phyloP scores from a whole-genome alignment of 2,113 vertebrate species.

The Thomomys bottae region DNA sequence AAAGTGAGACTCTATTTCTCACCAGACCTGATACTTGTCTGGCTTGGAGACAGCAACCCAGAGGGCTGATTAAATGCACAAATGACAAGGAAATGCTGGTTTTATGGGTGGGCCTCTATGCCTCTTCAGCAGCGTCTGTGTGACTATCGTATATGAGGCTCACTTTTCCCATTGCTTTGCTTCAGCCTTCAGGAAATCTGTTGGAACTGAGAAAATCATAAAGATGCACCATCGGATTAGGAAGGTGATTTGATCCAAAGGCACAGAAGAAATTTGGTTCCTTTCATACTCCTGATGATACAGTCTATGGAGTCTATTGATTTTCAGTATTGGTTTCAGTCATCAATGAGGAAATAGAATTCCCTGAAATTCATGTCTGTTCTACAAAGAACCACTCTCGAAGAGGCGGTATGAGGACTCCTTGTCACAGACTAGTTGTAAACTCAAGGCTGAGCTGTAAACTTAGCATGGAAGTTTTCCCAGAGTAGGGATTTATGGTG shows the following conservation, averaged over 20 bases:
- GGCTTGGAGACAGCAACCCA: not conserved
- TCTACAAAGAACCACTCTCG: not conserved
- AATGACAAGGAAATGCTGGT: not conserved
- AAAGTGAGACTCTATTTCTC: conserved; percentile 18
- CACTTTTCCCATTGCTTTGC: not conserved
- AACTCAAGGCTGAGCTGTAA: not conserved
- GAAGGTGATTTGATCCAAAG: not conserved
- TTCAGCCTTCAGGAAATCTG: not conserved
- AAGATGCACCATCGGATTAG: not conserved
- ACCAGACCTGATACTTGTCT: not conserved
- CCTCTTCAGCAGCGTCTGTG: not conserved
- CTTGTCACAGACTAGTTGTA: not conserved
- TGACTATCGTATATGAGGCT: not conserved
- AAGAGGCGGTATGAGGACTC: not conserved
- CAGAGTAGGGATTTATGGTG: not conserved
- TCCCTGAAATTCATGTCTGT: not conserved
- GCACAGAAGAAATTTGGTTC: not conserved
- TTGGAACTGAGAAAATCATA: not conserved
- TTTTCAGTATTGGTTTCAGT: not conserved
- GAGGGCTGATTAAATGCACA: not conserved
- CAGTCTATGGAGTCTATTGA: not conserved
- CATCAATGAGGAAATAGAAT: not conserved
- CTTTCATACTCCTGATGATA: not conserved
- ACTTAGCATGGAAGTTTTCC: not conserved
- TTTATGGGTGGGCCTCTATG: not conserved